phyloP scores from a whole-genome alignment of 2,888 invertebrate genomes.

The Pseudoips prasinana region DNA sequence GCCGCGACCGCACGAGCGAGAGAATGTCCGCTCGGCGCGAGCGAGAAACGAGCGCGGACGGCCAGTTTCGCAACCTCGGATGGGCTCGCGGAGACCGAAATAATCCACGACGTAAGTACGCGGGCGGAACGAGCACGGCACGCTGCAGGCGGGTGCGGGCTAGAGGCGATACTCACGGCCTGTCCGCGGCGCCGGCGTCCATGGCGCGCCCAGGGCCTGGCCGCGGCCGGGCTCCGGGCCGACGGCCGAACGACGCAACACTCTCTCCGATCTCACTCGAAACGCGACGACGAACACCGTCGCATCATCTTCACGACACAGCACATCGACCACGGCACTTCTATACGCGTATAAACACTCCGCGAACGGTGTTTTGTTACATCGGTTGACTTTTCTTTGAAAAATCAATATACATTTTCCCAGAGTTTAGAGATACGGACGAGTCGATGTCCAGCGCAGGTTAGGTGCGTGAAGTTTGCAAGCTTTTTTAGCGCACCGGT shows the following conservation, averaged over 20 bases:
- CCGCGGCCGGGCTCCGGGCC: conserved; percentile 78
- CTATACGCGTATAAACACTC: conserved; percentile 78
- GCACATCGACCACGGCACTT: conserved; percentile 75
- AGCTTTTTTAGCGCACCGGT: conserved; percentile 83
- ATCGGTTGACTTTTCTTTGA: conserved; percentile 82
- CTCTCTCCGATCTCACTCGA: conserved; percentile 77
- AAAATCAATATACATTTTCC: conserved; percentile 84
- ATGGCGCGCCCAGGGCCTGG: conserved; percentile 79
- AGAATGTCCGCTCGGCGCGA: conserved; percentile 74
- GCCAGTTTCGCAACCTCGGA: conserved; percentile 76
- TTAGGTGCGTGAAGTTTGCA: conserved; percentile 83
- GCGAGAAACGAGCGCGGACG: conserved; percentile 65
- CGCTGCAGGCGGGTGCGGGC: conserved; percentile 41
- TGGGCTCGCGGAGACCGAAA: conserved; percentile 71
- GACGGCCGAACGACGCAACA: conserved; percentile 77
- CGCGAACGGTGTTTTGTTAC: conserved; percentile 81
- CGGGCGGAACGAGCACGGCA: conserved; percentile 48
- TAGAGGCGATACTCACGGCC: conserved; percentile 76
- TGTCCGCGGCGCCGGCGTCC: conserved; percentile 78
- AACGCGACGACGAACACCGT: conserved; percentile 75
- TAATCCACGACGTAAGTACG: conserved; percentile 64
- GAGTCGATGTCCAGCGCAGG: conserved; percentile 84
- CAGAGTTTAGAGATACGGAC: conserved; percentile 79
- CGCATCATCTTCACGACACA: conserved; percentile 79
- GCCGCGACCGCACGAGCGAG: conserved; percentile 72